A percentile compares a stretch with the other conserved stretches of the same genome.
phyloP scores from a whole-genome alignment of 2,113 vertebrate species.

The Entomyzon cyanotis region DNA sequence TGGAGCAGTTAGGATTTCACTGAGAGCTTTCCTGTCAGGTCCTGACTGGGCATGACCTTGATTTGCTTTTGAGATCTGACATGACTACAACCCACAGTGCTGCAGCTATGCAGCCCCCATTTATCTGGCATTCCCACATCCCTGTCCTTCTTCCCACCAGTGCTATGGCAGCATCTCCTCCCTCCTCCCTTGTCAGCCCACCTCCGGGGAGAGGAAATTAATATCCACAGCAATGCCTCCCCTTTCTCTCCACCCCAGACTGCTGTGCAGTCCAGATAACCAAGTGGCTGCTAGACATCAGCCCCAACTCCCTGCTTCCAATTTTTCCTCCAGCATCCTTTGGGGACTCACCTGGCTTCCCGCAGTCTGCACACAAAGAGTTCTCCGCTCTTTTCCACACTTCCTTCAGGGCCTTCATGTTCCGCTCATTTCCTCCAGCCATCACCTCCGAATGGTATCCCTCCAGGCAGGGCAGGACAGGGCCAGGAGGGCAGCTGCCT shows the following conservation, averaged over 20 bases:
- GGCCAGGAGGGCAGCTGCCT: neutral
- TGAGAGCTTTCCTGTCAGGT: constrained; percentile 18
- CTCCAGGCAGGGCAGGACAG: neutral
- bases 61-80: neutral
- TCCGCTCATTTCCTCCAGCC: constrained; percentile 10
- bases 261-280: neutral
- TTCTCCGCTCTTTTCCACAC: constrained; percentile 64
- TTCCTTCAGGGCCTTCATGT: constrained; percentile 42
- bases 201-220: neutral
- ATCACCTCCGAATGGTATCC: neutral
- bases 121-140: neutral
- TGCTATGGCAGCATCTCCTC: neutral
- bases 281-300: neutral
- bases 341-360: neutral
- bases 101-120: neutral
- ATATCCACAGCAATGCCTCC: neutral
- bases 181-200: neutral
- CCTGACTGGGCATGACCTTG: constrained; percentile 53
- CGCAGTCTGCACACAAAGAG: constrained; percentile 31
- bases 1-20: constrained; percentile 4
- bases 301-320: neutral
- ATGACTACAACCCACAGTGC: neutral
- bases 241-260: neutral
- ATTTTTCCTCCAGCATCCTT: neutral
- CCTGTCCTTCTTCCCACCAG: neutral